phyloP scores from a whole-genome alignment of 2,888 invertebrate species.

The Phymatocera aterrima region DNA sequence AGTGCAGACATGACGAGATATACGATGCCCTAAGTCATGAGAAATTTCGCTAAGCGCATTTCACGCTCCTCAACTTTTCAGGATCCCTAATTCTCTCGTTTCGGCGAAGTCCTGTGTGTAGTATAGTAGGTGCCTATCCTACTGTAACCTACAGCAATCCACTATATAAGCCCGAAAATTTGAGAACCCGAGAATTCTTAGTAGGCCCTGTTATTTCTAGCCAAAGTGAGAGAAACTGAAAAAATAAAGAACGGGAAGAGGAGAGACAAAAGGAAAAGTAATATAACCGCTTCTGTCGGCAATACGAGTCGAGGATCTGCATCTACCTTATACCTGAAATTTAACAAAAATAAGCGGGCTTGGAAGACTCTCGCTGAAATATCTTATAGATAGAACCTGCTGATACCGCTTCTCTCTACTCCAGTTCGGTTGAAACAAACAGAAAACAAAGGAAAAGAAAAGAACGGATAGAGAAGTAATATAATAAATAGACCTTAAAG shows the following conservation, averaged over 20 bases:
- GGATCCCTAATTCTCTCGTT: slow-evolving; percentile 8
- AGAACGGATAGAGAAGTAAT: too few relatives aligned
- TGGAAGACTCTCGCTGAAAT: not conserved
- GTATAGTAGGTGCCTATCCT: too few relatives aligned
- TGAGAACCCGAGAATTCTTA: slow-evolving; percentile 16
- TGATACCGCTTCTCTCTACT: not conserved
- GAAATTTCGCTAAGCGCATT: slow-evolving; percentile 32
- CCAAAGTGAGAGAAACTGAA: not conserved
- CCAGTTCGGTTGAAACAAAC: not conserved
- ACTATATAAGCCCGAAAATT: not conserved
- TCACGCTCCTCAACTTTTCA: slow-evolving; percentile 34
- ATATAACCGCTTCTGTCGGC: slow-evolving; percentile 20
- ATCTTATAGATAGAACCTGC: not conserved
- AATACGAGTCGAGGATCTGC: slow-evolving; percentile 18
- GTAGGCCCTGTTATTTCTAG: slow-evolving; percentile 42
- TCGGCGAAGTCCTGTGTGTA: too few relatives aligned
- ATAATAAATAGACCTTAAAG: too few relatives aligned
- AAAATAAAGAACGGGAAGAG: not conserved
- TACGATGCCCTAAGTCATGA: too few relatives aligned
- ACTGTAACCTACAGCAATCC: too few relatives aligned
- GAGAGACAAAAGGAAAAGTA: not conserved
- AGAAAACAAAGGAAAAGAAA: not conserved
- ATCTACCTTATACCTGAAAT: slow-evolving; percentile 27
- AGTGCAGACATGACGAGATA: too few relatives aligned
- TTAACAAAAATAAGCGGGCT: slow-evolving; percentile 7